Base-by-base conservation (phyloP, 2,888 invertebrate species). In the Vanessa cardui region DNA sequence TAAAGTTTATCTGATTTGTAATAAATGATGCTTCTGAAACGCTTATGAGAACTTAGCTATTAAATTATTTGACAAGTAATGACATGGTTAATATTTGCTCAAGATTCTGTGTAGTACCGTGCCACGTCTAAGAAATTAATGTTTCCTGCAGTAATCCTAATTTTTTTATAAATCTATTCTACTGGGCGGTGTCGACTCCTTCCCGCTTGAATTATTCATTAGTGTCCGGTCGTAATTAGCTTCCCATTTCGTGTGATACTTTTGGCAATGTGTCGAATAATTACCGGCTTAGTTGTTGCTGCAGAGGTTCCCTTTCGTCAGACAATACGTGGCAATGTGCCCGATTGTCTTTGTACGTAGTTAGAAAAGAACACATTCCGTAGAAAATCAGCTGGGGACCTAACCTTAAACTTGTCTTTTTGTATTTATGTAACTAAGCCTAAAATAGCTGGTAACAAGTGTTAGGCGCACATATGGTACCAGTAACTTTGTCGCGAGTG, bases 401-500 rank as follows among this genome's bases (percentile, higher is more conserved):
- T 80, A 80, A 79, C 80, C 79, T 82, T 81, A 78, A 81, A 83
- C 78, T 83, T 81, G 76, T 77, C 66, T 76, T 74, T 78, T 79
- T n/a, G n/a, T n/a, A n/a, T n/a, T n/a, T 33, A 18, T 52, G 46
- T 67, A 60, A 63, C 58, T 56, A 61, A 33, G 67, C 72, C 77
- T 80, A 81, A 79, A 82, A 79, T 80, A 79, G 74, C 69, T 62
- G 64, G 66, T 73, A 77, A 73, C 80, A 79, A 83, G 78, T 83
- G 81, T 81, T 46, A 7, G 18, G 33, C 75, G 75, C 79, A 77
- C 88, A 88, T 78, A 81, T 89, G 89, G 84, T 82, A 72, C 77
- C 82, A 81, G 81, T 87, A 63, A 67, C 64, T 39, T 45, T 64
- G 70, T 68, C 64, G 67, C 77, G 78, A 78, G 82, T 80, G 83